Evolutionary conservation across 2,888 invertebrate species (phyloP).

Genomic region (Drosophila koepferae): DNA sequence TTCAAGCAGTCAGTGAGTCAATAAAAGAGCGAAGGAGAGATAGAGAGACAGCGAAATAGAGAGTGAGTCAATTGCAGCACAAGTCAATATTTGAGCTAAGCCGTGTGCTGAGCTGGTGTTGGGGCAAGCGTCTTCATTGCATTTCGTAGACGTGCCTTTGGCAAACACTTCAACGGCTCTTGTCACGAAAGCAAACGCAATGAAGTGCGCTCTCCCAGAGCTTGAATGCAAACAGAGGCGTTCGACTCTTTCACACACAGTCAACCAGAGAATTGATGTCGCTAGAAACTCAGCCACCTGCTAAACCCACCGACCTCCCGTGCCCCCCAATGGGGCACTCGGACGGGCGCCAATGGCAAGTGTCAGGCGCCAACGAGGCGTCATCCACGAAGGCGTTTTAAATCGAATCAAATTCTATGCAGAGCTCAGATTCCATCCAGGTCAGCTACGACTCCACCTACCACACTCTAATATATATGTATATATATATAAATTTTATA

Average conservation of each 20-base stretch:
- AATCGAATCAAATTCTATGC: constrained; percentile 50
- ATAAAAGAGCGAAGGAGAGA: neutral
- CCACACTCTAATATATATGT: neutral
- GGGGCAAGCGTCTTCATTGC: constrained; percentile 23
- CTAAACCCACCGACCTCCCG: neutral
- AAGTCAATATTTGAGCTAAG: constrained; percentile 55
- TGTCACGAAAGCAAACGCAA: constrained; percentile 55
- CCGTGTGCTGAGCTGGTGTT: constrained; percentile 10
- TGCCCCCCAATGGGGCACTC: neutral
- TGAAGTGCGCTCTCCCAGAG: constrained; percentile 50
- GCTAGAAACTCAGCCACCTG: constrained; percentile 25
- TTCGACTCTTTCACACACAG: constrained; percentile 4
- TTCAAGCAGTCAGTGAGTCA: constrained; percentile 3
- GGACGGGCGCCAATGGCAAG: constrained; percentile 49
- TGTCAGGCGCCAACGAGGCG: constrained; percentile 25
- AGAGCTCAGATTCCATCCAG: constrained; percentile 37
- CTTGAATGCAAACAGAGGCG: constrained; percentile 58
- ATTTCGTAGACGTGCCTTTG: constrained; percentile 50
- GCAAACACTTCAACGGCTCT: constrained; percentile 60
- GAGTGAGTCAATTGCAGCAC: constrained; percentile 35
- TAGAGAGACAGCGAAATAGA: neutral
- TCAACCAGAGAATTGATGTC: constrained; percentile 17
- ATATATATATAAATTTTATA: neutral
- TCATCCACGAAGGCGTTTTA: constrained; percentile 19
- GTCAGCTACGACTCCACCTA: neutral